Percentiles rank a stretch among this genome's conserved stretches.
phyloP scores from a whole-genome alignment of 2,888 invertebrate species.

The Nephrotoma flavescens region DNA sequence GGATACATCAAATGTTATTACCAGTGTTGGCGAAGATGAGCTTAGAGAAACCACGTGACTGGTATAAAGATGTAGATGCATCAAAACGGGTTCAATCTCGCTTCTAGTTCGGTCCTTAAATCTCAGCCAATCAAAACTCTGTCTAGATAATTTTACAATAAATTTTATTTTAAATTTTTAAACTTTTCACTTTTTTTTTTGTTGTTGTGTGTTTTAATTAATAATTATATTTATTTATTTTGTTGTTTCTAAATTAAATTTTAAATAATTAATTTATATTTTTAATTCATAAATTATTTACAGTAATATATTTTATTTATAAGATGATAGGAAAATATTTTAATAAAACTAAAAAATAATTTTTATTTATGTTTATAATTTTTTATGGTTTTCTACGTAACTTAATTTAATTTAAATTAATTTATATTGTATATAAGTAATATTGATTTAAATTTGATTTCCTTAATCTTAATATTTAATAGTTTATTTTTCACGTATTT shows the following conservation, averaged over 20 bases:
- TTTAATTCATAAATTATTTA: not conserved
- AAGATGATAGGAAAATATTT: not conserved
- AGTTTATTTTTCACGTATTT: not conserved
- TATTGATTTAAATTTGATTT: not conserved
- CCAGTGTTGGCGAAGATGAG: no score
- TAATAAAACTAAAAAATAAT: not conserved
- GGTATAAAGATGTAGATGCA: no score
- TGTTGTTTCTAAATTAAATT: not conserved
- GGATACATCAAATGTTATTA: no score
- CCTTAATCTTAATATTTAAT: not conserved
- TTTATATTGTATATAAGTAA: not conserved
- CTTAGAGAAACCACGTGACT: no score
- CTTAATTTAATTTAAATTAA: not conserved
- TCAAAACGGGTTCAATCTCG: no score
- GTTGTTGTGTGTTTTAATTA: not conserved
- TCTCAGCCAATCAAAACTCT: not conserved
- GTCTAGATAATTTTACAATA: not conserved
- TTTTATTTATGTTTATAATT: not conserved
- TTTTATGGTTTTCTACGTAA: not conserved
- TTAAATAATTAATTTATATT: not conserved
- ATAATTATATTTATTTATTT: not conserved
- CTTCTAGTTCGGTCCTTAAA: no score
- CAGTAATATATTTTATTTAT: not conserved
- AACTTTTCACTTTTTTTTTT: not conserved
- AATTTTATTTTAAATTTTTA: not conserved